A percentile compares a stretch with the other conserved stretches of the same genome.
Evolutionary conservation across 1,140 invertebrate species (phyloP).

Genomic region (Orius insidiosus): DNA sequence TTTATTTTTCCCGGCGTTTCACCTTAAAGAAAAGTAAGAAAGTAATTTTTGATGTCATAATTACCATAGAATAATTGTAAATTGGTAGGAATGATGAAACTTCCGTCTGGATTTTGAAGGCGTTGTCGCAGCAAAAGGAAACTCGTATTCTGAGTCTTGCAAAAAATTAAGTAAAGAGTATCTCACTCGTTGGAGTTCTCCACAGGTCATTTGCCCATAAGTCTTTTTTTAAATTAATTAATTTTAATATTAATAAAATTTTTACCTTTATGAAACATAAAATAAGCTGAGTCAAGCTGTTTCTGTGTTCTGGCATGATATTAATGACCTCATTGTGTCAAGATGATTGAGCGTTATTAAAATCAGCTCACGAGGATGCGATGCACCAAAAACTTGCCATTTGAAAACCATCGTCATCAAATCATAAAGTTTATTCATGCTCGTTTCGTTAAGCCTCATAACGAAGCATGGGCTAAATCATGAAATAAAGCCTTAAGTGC

Average conservation of each 20-base stretch:
- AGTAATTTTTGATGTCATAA: constrained; percentile 1
- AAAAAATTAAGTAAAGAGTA: constrained; percentile 57
- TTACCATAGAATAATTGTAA: constrained; percentile 20
- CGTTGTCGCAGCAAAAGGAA: constrained; percentile 66
- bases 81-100: constrained; percentile 33
- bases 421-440: constrained; percentile 87
- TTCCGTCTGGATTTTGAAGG: constrained; percentile 63
- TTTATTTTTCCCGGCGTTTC: constrained; percentile 22
- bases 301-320: constrained; percentile 35
- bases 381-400: constrained; percentile 56
- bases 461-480: constrained; percentile 73
- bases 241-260: too few species aligned
- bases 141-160: constrained; percentile 60
- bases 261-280: constrained; percentile 37
- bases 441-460: constrained; percentile 76
- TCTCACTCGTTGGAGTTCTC: constrained; percentile 50
- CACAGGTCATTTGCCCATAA: constrained; percentile 38
- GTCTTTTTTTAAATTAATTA: constrained; percentile 24
- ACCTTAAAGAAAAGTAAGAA: constrained; percentile 14
- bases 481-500: constrained; percentile 54
- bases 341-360: constrained; percentile 76
- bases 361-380: constrained; percentile 56
- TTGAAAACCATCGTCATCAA: constrained; percentile 91
- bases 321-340: constrained; percentile 48
- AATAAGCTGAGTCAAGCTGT: constrained; percentile 35